phyloP scores from a whole-genome alignment of 1,140 invertebrate genomes.

The Glossosoma conforme region DNA sequence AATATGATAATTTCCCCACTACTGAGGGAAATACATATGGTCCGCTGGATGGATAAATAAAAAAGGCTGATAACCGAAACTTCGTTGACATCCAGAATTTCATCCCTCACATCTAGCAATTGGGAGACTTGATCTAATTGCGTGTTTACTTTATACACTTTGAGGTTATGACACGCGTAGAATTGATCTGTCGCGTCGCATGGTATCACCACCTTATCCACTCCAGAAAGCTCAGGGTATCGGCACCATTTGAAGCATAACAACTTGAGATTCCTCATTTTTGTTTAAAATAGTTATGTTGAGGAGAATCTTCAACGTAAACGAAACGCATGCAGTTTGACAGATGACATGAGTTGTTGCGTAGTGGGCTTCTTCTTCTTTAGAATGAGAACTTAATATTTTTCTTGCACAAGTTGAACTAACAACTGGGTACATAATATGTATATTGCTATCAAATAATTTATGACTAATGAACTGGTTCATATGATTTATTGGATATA shows the following conservation, averaged over 20 bases:
- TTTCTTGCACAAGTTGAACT: no score
- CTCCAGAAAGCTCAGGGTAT: constrained; percentile 29
- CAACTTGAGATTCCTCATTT: constrained; percentile 10
- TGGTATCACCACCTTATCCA: constrained; percentile 34
- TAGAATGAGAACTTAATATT: no score
- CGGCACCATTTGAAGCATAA: constrained; percentile 22
- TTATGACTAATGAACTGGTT: no score
- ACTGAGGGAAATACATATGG: constrained; percentile 37
- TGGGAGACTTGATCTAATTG: constrained; percentile 35
- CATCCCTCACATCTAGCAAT: constrained; percentile 36
- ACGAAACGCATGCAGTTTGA: no score
- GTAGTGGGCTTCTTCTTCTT: no score
- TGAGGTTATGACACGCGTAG: constrained; percentile 41
- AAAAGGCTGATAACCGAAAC: constrained; percentile 37
- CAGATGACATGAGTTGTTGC: no score
- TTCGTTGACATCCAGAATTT: constrained; percentile 33
- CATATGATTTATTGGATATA: no score
- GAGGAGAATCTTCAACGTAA: no score
- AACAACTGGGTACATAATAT: no score
- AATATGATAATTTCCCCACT: constrained; percentile 42
- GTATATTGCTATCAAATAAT: no score
- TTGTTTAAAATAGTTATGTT: no score
- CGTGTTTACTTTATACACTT: constrained; percentile 35
- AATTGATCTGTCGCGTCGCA: constrained; percentile 37
- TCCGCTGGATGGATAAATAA: constrained; percentile 38